Evolutionary conservation across 2,888 invertebrate species (phyloP), one percentile per base, ranked within the genome.

Genomic region (Lypha dubia): DNA sequence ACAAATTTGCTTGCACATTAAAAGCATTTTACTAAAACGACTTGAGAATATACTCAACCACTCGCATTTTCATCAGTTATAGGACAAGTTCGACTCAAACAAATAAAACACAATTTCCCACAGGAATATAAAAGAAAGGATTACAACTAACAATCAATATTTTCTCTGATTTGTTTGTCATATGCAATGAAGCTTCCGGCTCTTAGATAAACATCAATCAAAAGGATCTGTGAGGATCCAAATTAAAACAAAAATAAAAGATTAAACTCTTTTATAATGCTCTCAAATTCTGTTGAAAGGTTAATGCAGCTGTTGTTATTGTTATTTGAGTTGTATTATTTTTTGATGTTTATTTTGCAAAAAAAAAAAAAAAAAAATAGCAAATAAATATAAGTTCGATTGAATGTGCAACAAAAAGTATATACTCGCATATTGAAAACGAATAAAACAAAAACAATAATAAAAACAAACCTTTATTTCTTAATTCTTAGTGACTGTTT

Each of bases 401-500:
- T 84, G 71, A 76, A 68, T 80, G 80, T 77, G 38, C 20, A 60
- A 68, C 67, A 68, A 81, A 53, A 60, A 53, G 68, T 35, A 44
- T 11, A 20, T 35, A 38, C 20, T 8, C 13, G 22, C 13, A 46
- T 79, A 71, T 62, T 63, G 70, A 46, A 71, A 79, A 63, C 13
- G 44, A 63, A 63, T 79, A 71, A 79, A 62, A 71, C 17, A 41
- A 62, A 70, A 41, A 62, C 60, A 65, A 58, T 22, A 67, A 76
- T 20, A 67, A 49, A 68, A 68, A 68, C 74, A 79, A 84, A 81
- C 73, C 74, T 81, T 84, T 81, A 84, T 70, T 81, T 84, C 84
- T 84, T 84, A 84, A 84, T 84, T 81, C 84, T 70, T 65, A 84
- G 81, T 84, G 84, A 84, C 84, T 84, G 73, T 74, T 82, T 77